Percentiles rank a stretch among this genome's conserved stretches.
Evolutionary conservation across 1,140 invertebrate genomes (phyloP).

Genomic region (Pararge aegeria): DNA sequence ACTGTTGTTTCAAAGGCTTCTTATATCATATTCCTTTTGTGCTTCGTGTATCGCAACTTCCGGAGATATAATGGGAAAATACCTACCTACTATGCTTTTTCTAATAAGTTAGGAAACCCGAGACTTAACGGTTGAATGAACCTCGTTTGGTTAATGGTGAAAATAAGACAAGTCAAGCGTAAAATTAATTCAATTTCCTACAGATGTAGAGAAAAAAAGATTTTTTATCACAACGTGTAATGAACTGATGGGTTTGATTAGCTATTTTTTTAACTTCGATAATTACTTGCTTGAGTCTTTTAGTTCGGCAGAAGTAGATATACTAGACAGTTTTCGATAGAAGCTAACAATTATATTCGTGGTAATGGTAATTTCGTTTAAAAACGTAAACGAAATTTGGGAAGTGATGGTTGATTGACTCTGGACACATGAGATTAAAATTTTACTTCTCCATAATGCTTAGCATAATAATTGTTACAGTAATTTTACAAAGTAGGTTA

Average conservation of each 20-base stretch:
- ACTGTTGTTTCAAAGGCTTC: conserved; percentile 6
- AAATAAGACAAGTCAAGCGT: conserved; percentile 32
- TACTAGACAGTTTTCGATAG: too few species aligned
- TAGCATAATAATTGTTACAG: too few species aligned
- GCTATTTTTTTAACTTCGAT: neutral
- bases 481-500: too few species aligned
- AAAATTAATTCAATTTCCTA: conserved; percentile 33
- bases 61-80: neutral
- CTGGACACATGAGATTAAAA: too few species aligned
- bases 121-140: conserved; percentile 20
- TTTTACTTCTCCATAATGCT: too few species aligned
- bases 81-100: conserved; percentile 15
- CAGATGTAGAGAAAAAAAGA: conserved; percentile 1
- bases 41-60: neutral
- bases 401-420: too few species aligned
- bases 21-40: neutral
- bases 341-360: too few species aligned
- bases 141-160: conserved; percentile 36
- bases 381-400: too few species aligned
- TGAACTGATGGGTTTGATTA: neutral
- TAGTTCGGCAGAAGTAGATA: neutral
- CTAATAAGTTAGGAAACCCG: neutral
- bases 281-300: neutral
- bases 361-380: too few species aligned
- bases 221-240: neutral